These are phyloP conservation scores for Leptosomus discolor DNA, from an alignment of 2,113 vertebrate genomes.

Conservation along the genomic window DNA sequence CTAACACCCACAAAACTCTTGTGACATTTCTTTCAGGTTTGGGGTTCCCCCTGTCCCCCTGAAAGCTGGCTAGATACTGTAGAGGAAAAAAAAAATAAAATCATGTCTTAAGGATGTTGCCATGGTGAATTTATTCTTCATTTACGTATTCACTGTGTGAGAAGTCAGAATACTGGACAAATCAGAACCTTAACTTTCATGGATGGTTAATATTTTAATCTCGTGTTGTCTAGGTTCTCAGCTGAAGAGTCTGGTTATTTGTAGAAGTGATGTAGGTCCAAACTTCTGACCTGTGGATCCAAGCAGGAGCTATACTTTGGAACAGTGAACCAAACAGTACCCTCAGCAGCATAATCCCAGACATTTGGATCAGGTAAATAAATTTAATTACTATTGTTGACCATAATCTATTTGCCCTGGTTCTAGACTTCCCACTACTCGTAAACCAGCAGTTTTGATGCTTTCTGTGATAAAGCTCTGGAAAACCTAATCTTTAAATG, in stretches of 20 bases:
- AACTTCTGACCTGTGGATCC: neutral
- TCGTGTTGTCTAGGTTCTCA: neutral
- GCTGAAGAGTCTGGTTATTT: neutral
- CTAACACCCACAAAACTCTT: neutral
- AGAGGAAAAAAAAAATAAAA: neutral
- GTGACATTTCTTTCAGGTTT: neutral
- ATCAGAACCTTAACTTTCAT: neutral
- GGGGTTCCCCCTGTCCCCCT: neutral
- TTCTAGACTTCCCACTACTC: neutral
- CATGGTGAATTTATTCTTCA: neutral
- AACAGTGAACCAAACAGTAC: neutral
- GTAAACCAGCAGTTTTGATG: neutral
- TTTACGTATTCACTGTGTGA: neutral
- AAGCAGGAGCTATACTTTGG: neutral
- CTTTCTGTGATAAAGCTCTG: neutral
- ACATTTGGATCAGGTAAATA: neutral
- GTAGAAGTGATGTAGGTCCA: neutral
- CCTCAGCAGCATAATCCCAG: neutral
- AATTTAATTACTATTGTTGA: neutral
- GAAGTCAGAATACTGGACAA: neutral
- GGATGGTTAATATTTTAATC: neutral
- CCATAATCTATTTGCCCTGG: accelerated
- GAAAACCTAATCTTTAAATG: neutral
- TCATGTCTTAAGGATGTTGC: neutral
- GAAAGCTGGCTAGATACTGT: neutral